These are phyloP conservation scores for Phymorhynchus buccinoides DNA, from an alignment of 1,140 invertebrate species.

Conservation along the genomic window DNA sequence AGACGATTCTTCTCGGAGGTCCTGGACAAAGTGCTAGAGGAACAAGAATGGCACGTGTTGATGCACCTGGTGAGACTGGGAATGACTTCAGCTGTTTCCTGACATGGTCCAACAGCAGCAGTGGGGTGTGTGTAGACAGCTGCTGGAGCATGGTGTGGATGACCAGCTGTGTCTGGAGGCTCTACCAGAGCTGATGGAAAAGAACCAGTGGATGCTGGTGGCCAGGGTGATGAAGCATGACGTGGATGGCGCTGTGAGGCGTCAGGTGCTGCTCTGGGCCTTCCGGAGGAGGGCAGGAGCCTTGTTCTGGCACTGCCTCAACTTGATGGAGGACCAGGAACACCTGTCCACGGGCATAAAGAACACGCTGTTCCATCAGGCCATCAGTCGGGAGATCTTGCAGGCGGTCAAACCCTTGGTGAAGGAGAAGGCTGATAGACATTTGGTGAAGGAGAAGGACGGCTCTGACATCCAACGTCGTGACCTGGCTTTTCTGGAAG, in stretches of 20 bases:
- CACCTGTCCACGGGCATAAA: neutral
- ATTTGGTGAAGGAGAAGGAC: neutral
- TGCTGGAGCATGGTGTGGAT: conserved; percentile 11
- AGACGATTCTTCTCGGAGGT: neutral
- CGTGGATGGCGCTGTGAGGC: conserved; percentile 2
- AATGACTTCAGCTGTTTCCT: neutral
- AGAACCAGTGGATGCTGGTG: conserved; percentile 14
- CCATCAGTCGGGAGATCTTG: conserved; percentile 2
- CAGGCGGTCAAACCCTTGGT: conserved; percentile 1
- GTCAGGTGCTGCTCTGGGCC: neutral
- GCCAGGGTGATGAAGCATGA: conserved; percentile 18
- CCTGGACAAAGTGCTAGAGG: neutral
- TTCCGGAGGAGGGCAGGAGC: neutral
- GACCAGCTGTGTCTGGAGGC: conserved; percentile 10
- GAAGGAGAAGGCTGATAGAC: too few species aligned
- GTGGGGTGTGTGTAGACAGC: conserved; percentile 1
- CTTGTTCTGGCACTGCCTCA: neutral
- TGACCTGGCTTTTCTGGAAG: neutral
- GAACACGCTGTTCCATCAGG: conserved; percentile 2
- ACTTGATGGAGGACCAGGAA: neutral
- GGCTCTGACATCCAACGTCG: neutral
- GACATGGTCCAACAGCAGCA: neutral
- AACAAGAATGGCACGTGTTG: conserved; percentile 13
- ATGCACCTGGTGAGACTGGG: conserved; percentile 1
- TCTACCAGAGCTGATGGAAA: conserved; percentile 23